phyloP scores from a whole-genome alignment of 2,888 invertebrate species.

The Apamea epomidion region DNA sequence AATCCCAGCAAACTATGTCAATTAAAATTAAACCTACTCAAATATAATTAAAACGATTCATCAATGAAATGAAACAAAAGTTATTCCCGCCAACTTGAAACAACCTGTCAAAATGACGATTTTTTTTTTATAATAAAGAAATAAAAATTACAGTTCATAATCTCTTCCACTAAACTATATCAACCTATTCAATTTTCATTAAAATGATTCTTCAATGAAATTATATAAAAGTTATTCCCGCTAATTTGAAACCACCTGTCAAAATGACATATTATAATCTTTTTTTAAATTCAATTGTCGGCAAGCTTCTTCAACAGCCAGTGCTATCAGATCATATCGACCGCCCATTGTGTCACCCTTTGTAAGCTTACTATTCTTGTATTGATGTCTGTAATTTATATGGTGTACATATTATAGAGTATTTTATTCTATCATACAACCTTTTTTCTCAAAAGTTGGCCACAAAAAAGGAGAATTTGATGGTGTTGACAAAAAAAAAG shows the following conservation, averaged over 20 bases:
- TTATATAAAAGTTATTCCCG: neutral
- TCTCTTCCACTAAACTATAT: neutral
- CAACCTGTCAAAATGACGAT: slow-evolving; percentile 23
- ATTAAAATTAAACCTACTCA: neutral
- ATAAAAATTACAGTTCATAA: neutral
- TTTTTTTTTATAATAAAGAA: slow-evolving; percentile 6
- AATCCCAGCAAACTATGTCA: too few relatives aligned
- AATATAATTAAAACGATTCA: neutral
- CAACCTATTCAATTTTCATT: neutral
- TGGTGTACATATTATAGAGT: too few relatives aligned
- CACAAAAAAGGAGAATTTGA: slow-evolving; percentile 20
- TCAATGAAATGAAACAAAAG: neutral
- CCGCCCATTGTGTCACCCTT: too few relatives aligned
- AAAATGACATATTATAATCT: slow-evolving; percentile 19
- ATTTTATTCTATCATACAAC: neutral
- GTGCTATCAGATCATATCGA: slow-evolving; percentile 1
- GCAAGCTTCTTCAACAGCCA: slow-evolving; percentile 4
- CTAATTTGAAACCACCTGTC: slow-evolving; percentile 22
- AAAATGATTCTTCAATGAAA: neutral
- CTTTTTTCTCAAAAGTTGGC: slow-evolving; percentile 24
- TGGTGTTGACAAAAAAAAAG: slow-evolving; percentile 35
- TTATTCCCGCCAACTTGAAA: slow-evolving; percentile 16
- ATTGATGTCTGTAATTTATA: too few relatives aligned
- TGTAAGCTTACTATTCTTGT: too few relatives aligned
- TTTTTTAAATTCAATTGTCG: neutral